Conservation (phyloP, 2,797 vertebrate genomes). For the Micropoecilia bifurca region DNA sequence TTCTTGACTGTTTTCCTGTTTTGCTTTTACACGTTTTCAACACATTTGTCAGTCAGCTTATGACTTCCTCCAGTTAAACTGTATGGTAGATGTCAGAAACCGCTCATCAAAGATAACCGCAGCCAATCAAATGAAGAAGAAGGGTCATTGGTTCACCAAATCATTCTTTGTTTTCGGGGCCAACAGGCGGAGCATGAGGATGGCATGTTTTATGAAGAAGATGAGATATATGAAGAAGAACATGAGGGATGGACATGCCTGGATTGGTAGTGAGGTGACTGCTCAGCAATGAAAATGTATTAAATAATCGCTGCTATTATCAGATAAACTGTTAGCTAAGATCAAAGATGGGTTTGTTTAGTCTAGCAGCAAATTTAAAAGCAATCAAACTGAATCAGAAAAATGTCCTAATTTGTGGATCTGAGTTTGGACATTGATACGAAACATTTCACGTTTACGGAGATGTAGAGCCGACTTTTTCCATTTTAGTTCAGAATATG, state of each 20-base stretch:
- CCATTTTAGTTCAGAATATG: background rate
- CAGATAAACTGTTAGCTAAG: background rate
- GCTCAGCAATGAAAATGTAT: conserved; percentile 52
- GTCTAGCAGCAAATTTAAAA: conserved; percentile 3
- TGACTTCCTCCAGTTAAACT: conserved; percentile 25
- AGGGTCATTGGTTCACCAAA: conserved; percentile 56
- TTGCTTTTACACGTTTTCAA: conserved; percentile 35
- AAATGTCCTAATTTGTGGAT: background rate
- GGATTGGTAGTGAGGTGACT: conserved; percentile 82
- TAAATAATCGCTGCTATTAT: conserved; percentile 28
- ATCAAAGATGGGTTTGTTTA: conserved; percentile 9
- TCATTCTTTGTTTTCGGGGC: conserved; percentile 74
- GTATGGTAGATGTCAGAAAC: conserved; percentile 17
- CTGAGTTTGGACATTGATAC: background rate
- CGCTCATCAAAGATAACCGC: conserved; percentile 43
- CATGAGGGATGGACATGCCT: conserved; percentile 79
- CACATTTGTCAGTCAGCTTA: conserved; percentile 39
- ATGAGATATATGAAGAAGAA: conserved; percentile 79
- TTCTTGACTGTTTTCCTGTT: conserved; percentile 50
- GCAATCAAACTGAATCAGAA: background rate
- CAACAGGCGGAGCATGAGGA: conserved; percentile 78
- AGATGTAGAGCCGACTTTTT: background rate
- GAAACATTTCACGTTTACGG: background rate
- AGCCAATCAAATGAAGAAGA: conserved; percentile 32
- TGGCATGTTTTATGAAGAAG: conserved; percentile 81